These are phyloP conservation scores for Manis crassicaudata DNA, from an alignment of 2,797 vertebrate genomes.

Conservation along the genomic window DNA sequence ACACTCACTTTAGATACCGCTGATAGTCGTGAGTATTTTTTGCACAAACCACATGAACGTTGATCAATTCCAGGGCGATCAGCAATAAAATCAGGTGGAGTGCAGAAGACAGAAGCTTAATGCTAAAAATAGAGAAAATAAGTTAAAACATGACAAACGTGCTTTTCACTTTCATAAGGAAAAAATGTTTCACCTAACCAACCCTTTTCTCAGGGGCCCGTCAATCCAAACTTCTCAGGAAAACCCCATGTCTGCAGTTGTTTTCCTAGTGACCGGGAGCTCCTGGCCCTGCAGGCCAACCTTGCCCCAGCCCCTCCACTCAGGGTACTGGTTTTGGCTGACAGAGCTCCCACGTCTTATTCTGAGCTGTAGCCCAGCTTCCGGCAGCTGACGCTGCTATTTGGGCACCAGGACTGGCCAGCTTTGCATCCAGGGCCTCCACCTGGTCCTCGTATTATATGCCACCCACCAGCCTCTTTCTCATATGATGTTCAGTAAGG, in stretches of 20 bases:
- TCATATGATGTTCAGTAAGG: rapidly evolving
- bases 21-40: constrained; percentile 78
- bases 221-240: no score
- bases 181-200: not conserved
- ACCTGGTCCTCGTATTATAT: rapidly evolving
- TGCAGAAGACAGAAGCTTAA: constrained; percentile 78
- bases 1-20: constrained; percentile 86
- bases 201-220: no score
- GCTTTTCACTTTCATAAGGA: not conserved
- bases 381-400: not conserved
- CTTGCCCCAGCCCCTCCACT: not conserved
- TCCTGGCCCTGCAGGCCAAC: rapidly evolving
- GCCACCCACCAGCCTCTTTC: rapidly evolving
- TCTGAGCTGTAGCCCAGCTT: no score
- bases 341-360: no score
- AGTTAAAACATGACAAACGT: not conserved
- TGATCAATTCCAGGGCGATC: constrained; percentile 81
- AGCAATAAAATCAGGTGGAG: constrained; percentile 83
- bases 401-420: not conserved
- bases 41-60: constrained; percentile 67
- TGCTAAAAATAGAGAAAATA: constrained; percentile 67
- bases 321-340: no score
- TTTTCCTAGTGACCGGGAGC: rapidly evolving
- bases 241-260: rapidly evolving
- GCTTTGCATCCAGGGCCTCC: no score